phyloP scores from a whole-genome alignment of 2,888 invertebrate species.

The Microdon myrmicae region DNA sequence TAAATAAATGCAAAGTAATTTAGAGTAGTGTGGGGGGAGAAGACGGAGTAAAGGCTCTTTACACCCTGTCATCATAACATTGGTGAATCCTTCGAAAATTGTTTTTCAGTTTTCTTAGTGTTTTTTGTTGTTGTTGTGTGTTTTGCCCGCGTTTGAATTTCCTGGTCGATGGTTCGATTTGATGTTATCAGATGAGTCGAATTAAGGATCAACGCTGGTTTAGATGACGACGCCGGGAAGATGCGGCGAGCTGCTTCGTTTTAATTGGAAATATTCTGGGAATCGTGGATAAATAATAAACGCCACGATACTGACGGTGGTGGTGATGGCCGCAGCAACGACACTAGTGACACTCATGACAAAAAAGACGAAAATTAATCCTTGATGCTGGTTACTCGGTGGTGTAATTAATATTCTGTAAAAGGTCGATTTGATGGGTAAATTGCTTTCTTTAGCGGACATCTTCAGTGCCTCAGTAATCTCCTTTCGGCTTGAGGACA shows the following conservation, averaged over 20 bases:
- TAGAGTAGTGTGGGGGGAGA: too few relatives aligned
- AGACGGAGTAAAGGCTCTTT: slow-evolving; percentile 10
- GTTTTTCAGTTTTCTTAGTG: slow-evolving; percentile 49
- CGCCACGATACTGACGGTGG: slow-evolving; percentile 18
- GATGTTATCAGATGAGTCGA: slow-evolving; percentile 3
- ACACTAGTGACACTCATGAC: slow-evolving; percentile 37
- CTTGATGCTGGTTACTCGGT: slow-evolving; percentile 45
- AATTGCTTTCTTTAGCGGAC: slow-evolving; percentile 46
- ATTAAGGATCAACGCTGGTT: slow-evolving; percentile 10
- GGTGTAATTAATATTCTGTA: slow-evolving; percentile 50
- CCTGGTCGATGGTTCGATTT: too few relatives aligned
- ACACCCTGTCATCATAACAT: slow-evolving; percentile 22
- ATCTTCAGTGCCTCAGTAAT: too few relatives aligned
- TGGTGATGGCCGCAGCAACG: slow-evolving; percentile 10
- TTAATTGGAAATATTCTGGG: slow-evolving; percentile 51
- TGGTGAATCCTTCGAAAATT: slow-evolving; percentile 47
- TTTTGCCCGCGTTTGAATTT: too few relatives aligned
- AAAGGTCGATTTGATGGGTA: slow-evolving; percentile 50
- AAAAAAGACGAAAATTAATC: slow-evolving; percentile 50
- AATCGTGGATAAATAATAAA: slow-evolving; percentile 38
- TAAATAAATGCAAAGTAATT: slow-evolving; percentile 28
- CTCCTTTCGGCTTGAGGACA: too few relatives aligned
- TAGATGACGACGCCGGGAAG: neutral
- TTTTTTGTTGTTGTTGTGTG: too few relatives aligned
- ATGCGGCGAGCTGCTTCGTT: slow-evolving; percentile 20